Percentiles rank a stretch among this genome's conserved stretches.
phyloP scores from a whole-genome alignment of 2,797 vertebrate genomes.

The Bradypodion pumilum region DNA sequence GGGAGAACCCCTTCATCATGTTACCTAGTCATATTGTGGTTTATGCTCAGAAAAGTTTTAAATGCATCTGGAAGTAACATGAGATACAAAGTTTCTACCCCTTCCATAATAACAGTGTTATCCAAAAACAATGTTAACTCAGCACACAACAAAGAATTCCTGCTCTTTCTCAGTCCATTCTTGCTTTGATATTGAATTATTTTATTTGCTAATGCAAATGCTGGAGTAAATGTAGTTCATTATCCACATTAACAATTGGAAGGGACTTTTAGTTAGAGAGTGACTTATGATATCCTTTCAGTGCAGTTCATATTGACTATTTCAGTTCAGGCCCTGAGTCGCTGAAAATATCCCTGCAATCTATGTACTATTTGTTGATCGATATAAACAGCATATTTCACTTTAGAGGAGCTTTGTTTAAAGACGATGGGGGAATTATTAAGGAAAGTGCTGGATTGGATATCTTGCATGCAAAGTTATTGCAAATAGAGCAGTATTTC shows the following conservation, averaged over 20 bases:
- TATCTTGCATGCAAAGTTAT: not conserved
- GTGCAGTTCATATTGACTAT: not conserved
- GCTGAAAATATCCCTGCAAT: not conserved
- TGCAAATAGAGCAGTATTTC: too few species aligned
- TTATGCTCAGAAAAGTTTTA: not conserved
- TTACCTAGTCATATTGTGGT: not conserved
- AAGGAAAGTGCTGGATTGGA: not conserved
- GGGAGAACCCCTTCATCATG: not conserved
- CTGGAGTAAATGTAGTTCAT: not conserved
- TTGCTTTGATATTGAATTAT: too few species aligned
- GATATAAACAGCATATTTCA: not conserved
- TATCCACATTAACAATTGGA: not conserved
- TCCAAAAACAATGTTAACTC: too few species aligned
- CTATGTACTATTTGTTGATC: not conserved
- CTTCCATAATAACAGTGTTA: not conserved
- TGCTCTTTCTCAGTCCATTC: too few species aligned
- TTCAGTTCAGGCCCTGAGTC: not conserved
- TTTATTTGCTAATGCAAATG: not conserved
- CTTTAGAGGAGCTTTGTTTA: not conserved
- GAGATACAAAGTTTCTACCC: not conserved
- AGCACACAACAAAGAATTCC: too few species aligned
- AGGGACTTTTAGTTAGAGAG: not conserved
- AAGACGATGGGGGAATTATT: not conserved
- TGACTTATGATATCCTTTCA: not conserved
- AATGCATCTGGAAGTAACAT: not conserved